Conservation (phyloP, 2,888 invertebrate species). For the Ephialtes manifestator region DNA sequence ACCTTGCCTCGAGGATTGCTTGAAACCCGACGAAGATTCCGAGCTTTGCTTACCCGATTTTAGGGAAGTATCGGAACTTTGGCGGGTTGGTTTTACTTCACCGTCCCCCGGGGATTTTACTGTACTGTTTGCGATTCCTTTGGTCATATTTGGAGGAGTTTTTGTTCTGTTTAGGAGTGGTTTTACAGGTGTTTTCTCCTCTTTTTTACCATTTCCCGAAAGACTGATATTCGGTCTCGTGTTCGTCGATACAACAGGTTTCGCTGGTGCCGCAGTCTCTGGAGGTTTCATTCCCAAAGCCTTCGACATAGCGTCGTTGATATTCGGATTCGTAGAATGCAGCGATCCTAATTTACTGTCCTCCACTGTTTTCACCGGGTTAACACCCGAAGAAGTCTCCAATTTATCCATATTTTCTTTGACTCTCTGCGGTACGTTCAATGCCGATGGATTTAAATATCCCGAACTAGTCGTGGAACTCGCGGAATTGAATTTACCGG, state of each 20-base stretch:
- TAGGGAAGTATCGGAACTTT: conserved; percentile 69
- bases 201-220: conserved; percentile 69
- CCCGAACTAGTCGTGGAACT: conserved; percentile 91
- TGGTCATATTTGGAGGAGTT: conserved; percentile 71
- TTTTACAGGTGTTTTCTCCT: conserved; percentile 70
- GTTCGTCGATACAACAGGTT: conserved; percentile 74
- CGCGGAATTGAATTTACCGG: conserved; percentile 87
- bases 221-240: conserved; percentile 75
- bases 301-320: conserved; percentile 79
- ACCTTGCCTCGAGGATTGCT: conserved; percentile 49
- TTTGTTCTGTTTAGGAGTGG: conserved; percentile 72
- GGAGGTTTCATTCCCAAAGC: conserved; percentile 78
- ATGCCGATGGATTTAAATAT: conserved; percentile 91
- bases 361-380: conserved; percentile 38
- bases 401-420: conserved; percentile 74
- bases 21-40: conserved; percentile 30
- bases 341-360: conserved; percentile 72
- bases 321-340: conserved; percentile 74
- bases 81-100: conserved; percentile 63
- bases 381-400: background rate
- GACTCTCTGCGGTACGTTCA: conserved; percentile 88
- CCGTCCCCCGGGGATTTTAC: conserved; percentile 61
- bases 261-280: conserved; percentile 70
- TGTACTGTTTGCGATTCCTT: conserved; percentile 65
- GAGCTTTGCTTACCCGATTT: conserved; percentile 70